phyloP scores from a whole-genome alignment of 2,888 invertebrate genomes.

The Plebejus anna region DNA sequence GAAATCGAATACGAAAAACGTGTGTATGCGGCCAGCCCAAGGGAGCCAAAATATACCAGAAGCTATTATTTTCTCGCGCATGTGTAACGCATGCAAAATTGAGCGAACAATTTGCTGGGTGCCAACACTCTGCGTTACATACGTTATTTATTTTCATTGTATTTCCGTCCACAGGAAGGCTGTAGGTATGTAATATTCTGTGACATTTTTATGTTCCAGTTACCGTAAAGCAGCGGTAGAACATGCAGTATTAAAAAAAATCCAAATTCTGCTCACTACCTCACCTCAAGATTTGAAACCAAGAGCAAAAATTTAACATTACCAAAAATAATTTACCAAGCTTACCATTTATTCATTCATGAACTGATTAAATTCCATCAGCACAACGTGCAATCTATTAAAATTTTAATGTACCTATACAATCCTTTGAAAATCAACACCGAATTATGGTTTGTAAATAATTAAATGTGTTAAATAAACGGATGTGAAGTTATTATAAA shows the following conservation, averaged over 20 bases:
- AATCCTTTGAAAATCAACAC: background rate
- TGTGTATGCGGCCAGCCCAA: background rate
- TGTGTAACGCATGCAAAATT: slow-evolving; percentile 1
- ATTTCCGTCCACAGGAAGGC: background rate
- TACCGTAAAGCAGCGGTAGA: background rate
- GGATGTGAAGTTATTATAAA: background rate
- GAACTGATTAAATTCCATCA: background rate
- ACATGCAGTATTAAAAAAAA: background rate
- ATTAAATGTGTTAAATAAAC: background rate
- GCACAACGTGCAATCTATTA: background rate
- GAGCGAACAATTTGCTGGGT: background rate
- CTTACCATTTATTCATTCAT: background rate
- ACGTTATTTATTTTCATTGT: background rate
- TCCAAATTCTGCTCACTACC: background rate
- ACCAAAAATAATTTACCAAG: background rate
- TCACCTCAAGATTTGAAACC: background rate
- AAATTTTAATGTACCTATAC: background rate
- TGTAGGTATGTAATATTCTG: background rate
- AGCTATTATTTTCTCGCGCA: background rate
- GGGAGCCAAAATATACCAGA: background rate
- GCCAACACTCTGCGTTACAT: background rate
- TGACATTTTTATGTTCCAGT: background rate
- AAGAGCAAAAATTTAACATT: background rate
- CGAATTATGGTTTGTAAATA: slow-evolving; percentile 4
- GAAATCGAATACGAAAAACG: no score